These are phyloP conservation scores for Drosophila auraria DNA, from an alignment of 1,140 invertebrate species.

Conservation along the genomic window DNA sequence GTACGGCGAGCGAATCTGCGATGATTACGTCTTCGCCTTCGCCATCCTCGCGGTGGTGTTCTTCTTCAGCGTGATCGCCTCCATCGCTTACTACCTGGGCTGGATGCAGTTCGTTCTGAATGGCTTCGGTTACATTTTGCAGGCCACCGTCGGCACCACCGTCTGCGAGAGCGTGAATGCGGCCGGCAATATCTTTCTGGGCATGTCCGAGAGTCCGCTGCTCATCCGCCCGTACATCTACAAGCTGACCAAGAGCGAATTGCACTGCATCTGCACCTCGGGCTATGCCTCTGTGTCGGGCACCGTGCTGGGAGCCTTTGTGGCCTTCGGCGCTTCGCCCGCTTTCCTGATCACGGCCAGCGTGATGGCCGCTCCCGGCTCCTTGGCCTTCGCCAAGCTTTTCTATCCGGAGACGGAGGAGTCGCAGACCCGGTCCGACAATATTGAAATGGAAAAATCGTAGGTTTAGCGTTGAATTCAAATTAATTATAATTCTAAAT, in stretches of 20 bases:
- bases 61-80: conserved; percentile 94
- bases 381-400: conserved; percentile 94
- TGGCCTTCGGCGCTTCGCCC: conserved; percentile 93
- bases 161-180: conserved; percentile 95
- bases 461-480: conserved; percentile 77
- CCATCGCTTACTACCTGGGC: conserved; percentile 94
- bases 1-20: conserved; percentile 90
- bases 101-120: conserved; percentile 92
- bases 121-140: conserved; percentile 91
- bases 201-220: conserved; percentile 94
- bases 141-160: conserved; percentile 91
- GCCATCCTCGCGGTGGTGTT: conserved; percentile 93
- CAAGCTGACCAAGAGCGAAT: conserved; percentile 92
- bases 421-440: conserved; percentile 88
- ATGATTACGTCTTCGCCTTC: conserved; percentile 91
- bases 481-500: background rate
- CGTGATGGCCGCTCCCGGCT: conserved; percentile 96
- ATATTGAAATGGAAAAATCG: conserved; percentile 88
- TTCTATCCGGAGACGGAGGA: conserved; percentile 94
- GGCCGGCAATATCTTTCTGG: conserved; percentile 94
- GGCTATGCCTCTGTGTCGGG: conserved; percentile 97
- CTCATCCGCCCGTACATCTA: conserved; percentile 93
- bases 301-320: conserved; percentile 95
- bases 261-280: conserved; percentile 95
- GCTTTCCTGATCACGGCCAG: conserved; percentile 93